Percentiles rank a stretch among this genome's conserved stretches.
These are phyloP conservation scores for Triplophysa tibetana DNA, from an alignment of 2,113 vertebrate species.

Conservation along the genomic window DNA sequence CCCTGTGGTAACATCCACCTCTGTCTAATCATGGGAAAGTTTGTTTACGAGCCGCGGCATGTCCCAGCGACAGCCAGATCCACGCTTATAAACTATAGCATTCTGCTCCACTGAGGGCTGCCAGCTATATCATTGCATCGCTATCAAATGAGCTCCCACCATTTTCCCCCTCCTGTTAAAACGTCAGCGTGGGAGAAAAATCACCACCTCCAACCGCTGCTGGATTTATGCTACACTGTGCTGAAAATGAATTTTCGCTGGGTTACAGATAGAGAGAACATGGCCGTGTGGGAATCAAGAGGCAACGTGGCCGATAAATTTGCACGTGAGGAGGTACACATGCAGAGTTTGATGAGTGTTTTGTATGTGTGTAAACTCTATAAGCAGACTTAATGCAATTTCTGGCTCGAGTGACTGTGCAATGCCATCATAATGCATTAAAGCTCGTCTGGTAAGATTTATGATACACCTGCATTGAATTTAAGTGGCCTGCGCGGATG, in stretches of 20 bases:
- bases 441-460: constrained; percentile 27
- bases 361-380: background rate
- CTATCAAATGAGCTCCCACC: constrained; percentile 49
- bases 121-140: constrained; percentile 62
- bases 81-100: constrained; percentile 65
- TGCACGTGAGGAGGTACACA: constrained; percentile 13
- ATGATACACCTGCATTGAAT: constrained; percentile 29
- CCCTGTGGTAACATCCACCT: constrained; percentile 3
- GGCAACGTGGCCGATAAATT: constrained; percentile 43
- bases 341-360: constrained; percentile 51
- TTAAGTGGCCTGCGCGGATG: constrained; percentile 23
- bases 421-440: constrained; percentile 29
- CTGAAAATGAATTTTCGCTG: constrained; percentile 57
- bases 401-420: constrained; percentile 4
- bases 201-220: constrained; percentile 64
- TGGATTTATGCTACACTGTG: constrained; percentile 64
- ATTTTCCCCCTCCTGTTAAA: constrained; percentile 54
- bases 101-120: constrained; percentile 57
- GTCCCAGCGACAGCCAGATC: constrained; percentile 52
- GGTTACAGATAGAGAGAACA: constrained; percentile 57
- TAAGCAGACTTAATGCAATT: constrained; percentile 26
- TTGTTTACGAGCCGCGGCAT: constrained; percentile 53
- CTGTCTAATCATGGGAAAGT: constrained; percentile 56
- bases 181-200: constrained; percentile 67
- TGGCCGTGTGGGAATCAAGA: constrained; percentile 53